phyloP scores from a whole-genome alignment of 1,140 invertebrate genomes.

The Thaumatotibia leucotreta region DNA sequence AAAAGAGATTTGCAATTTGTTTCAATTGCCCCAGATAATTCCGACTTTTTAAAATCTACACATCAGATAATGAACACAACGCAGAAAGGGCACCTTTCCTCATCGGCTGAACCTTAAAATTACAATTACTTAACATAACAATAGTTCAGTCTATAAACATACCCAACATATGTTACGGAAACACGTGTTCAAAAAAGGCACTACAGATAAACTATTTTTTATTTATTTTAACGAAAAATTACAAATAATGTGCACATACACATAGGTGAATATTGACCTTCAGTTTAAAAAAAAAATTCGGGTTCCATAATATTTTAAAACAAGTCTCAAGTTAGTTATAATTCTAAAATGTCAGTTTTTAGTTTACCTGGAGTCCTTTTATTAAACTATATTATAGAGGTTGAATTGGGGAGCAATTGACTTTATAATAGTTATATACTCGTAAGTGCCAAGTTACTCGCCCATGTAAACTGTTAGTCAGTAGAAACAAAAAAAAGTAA shows the following conservation, averaged over 20 bases:
- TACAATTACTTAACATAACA: slow-evolving; percentile 5
- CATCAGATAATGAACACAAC: no score
- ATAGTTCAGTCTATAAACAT: slow-evolving; percentile 12
- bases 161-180: slow-evolving; percentile 7
- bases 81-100: not conserved
- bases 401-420: not conserved
- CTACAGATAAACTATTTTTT: not conserved
- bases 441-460: not conserved
- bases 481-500: no score
- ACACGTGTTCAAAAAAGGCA: not conserved
- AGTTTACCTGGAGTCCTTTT: not conserved
- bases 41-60: no score
- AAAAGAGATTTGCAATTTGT: no score
- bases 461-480: no score
- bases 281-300: no score
- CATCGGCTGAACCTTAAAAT: not conserved
- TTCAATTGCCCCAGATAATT: no score
- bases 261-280: no score
- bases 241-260: no score
- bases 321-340: no score
- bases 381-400: not conserved
- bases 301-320: no score
- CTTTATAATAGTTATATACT: not conserved
- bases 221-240: no score
- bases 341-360: not conserved